Percentiles rank a stretch among this genome's conserved stretches.
phyloP scores from a whole-genome alignment of 2,113 vertebrate species.

The Oenanthe melanoleuca region DNA sequence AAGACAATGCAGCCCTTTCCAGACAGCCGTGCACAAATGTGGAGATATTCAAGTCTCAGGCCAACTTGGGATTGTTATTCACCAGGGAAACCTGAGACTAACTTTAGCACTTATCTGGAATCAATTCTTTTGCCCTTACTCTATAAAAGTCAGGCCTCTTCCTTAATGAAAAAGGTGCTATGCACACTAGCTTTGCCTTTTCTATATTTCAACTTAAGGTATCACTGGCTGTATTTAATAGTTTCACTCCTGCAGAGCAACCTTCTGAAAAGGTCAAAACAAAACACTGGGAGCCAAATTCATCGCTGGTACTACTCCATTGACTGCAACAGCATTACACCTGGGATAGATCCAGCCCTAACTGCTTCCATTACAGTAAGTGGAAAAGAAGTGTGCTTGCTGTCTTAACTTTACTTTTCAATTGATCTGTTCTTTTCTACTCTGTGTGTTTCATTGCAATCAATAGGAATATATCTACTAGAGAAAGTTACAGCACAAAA shows the following conservation, averaged over 20 bases:
- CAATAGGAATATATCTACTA: constrained; percentile 62
- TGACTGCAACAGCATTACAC: constrained; percentile 50
- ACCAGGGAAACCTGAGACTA: constrained; percentile 6
- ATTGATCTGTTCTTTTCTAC: constrained; percentile 42
- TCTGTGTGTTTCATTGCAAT: constrained; percentile 31
- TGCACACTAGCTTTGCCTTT: constrained; percentile 37
- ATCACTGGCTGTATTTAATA: constrained; percentile 37
- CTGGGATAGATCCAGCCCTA: constrained; percentile 51
- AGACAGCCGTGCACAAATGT: neutral
- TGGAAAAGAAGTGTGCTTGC: constrained; percentile 62
- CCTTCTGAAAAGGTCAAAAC: constrained; percentile 69
- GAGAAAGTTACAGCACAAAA: constrained; percentile 54
- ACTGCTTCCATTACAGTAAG: constrained; percentile 42
- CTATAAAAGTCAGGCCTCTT: constrained; percentile 28
- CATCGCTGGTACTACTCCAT: constrained; percentile 47
- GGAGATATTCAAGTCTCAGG: neutral
- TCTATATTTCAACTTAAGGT: neutral
- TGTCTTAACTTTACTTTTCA: constrained; percentile 66
- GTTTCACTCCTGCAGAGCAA: constrained; percentile 31
- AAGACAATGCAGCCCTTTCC: neutral
- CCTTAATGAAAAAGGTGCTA: constrained; percentile 26
- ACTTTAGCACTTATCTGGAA: constrained; percentile 41
- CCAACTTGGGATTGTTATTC: neutral
- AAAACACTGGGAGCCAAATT: constrained; percentile 54
- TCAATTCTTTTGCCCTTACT: neutral